Conservation (phyloP, 1,140 invertebrate genomes). For the Mactra quadrangularis region DNA sequence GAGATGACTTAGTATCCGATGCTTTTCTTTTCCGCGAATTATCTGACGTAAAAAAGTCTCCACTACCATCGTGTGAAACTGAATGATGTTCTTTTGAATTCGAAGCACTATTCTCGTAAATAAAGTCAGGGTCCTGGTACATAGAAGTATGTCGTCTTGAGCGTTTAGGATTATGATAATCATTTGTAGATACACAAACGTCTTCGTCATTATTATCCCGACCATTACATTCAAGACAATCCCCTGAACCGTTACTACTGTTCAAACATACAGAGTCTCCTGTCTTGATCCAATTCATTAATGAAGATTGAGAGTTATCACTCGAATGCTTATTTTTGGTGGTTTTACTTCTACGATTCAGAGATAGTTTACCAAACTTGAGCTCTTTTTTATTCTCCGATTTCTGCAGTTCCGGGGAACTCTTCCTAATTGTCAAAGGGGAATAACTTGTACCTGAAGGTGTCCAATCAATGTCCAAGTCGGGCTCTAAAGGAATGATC, state of each 20-base stretch:
- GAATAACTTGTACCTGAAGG: background rate
- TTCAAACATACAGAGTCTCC: conserved; percentile 7
- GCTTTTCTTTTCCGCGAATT: conserved; percentile 3
- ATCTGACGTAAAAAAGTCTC: background rate
- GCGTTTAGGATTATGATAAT: background rate
- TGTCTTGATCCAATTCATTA: conserved; percentile 51
- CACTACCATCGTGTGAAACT: background rate
- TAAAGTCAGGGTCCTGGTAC: conserved; percentile 24
- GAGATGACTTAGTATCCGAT: background rate
- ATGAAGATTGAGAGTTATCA: conserved; percentile 28
- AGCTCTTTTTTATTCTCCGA: background rate
- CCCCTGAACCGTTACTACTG: background rate
- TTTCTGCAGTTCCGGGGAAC: background rate
- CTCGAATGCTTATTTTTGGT: conserved; percentile 8
- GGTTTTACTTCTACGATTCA: conserved; percentile 12
- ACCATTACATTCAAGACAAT: background rate
- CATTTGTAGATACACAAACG: background rate
- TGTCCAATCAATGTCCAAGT: background rate
- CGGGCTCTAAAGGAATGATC: conserved; percentile 55
- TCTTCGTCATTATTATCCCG: conserved; percentile 11
- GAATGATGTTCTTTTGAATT: background rate
- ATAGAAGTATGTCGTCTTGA: background rate
- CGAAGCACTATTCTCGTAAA: background rate
- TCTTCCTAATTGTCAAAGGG: conserved; percentile 10
- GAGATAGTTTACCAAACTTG: conserved; percentile 28